Evolutionary conservation across 2,113 vertebrate species (phyloP).

Genomic region (Microtus richardsoni): DNA sequence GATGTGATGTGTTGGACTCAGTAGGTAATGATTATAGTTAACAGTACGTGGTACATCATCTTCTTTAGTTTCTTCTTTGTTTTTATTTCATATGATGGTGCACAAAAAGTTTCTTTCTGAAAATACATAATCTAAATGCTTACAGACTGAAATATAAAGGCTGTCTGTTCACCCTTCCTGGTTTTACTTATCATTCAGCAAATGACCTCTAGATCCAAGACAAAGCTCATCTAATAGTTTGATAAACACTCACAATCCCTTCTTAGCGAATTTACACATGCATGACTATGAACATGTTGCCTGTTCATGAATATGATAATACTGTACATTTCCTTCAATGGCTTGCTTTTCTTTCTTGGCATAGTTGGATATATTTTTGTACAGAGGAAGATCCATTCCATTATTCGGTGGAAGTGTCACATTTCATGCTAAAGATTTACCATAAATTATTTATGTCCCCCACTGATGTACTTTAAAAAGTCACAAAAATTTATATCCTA

Average conservation of each 20-base stretch:
- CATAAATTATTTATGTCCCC: background rate
- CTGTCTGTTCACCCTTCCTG: background rate
- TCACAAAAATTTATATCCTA: background rate
- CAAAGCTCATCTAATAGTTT: background rate
- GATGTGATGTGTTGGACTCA: background rate
- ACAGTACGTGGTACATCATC: background rate
- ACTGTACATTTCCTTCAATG: background rate
- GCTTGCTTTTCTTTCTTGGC: background rate
- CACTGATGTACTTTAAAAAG: background rate
- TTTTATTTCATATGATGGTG: slow-evolving; percentile 19
- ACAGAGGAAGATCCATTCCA: background rate
- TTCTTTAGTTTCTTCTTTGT: background rate
- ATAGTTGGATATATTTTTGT: background rate
- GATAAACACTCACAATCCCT: background rate
- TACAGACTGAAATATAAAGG: background rate
- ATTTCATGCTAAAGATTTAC: background rate
- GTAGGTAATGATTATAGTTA: background rate
- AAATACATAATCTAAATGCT: background rate
- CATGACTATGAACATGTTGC: background rate
- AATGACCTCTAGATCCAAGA: background rate
- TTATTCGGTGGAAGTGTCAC: background rate
- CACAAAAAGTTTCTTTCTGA: background rate
- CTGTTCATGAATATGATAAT: background rate
- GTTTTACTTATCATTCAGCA: background rate
- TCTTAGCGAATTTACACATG: background rate